Evolutionary conservation across 2,888 invertebrate genomes (phyloP), one percentile per base, ranked within the genome.

Genomic region (Caradrina clavipalpis): DNA sequence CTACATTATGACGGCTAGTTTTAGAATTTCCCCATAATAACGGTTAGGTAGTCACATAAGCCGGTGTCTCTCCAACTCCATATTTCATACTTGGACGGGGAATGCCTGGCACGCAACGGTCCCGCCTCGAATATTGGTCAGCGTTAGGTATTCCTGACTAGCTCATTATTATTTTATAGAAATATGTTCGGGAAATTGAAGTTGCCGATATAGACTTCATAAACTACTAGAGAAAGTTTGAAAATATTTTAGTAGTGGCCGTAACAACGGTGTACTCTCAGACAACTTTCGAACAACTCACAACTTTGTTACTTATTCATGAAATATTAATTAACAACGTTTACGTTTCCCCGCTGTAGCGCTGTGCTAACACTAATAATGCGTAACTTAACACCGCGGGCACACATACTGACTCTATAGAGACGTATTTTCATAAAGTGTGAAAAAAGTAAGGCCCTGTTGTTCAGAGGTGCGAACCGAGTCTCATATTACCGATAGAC

Each of bases 401-500:
- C 87, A 88, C 88, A 89, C 89, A 88, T 87, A 87, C 82, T 80
- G 84, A 84, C 81, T 83, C 86, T 78, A 84, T 87, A 90, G 77
- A 85, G 86, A 76, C 53, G 87, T 86, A 88, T 91, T 92, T 90
- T 89, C 88, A 92, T 91, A 92, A 91, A 92, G 90, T 91, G 91
- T 91, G 90, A 91, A 94, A 94, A 94, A 94, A 91, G 91, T 90
- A 90, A 90, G 92, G 90, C 88, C 87, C 91, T 90, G 88, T 94
- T 93, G 91, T 95, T 94, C 89, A 85, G 92, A 94, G 94, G 95
- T 93, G 95, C 92, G 92, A 95, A 94, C 91, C 89, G 88, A 91
- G 92, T 93, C 91, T 95, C 94, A 88, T 93, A 93, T 95, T 95
- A 94, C 95, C 91, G 91, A 94, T 93, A 94, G 92, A 94, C 92